These are phyloP conservation scores for Balearica regulorum DNA, from an alignment of 2,797 vertebrate species.

Conservation along the genomic window DNA sequence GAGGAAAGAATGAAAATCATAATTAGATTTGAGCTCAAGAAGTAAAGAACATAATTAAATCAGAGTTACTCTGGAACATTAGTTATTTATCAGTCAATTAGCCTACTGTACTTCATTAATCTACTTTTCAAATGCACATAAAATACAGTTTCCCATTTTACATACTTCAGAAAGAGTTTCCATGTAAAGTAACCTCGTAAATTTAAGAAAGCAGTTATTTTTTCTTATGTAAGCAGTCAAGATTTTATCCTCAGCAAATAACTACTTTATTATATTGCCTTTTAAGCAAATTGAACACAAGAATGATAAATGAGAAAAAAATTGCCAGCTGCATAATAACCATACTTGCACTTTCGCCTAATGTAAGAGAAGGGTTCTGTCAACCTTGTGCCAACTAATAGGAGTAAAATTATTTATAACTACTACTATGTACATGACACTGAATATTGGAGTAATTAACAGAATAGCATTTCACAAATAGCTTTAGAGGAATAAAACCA, in stretches of 20 bases:
- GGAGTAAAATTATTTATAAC: neutral
- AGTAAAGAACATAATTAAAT: constrained; percentile 25
- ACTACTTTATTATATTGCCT: neutral
- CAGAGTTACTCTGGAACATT: neutral
- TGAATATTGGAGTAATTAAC: neutral
- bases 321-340: neutral
- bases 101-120: neutral
- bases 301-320: neutral
- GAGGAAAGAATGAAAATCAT: neutral
- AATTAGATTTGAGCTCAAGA: constrained; percentile 9
- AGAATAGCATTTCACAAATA: neutral
- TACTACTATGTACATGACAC: neutral
- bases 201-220: neutral
- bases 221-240: neutral
- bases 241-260: neutral
- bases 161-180: neutral
- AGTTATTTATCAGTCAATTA: constrained; percentile 10
- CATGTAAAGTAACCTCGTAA: neutral
- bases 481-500: neutral
- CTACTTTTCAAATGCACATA: neutral
- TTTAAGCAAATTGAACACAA: neutral
- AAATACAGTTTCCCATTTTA: neutral
- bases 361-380: neutral
- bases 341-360: neutral
- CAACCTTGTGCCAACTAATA: neutral